phyloP scores from a whole-genome alignment of 2,888 invertebrate genomes.

The Thumatha senex region DNA sequence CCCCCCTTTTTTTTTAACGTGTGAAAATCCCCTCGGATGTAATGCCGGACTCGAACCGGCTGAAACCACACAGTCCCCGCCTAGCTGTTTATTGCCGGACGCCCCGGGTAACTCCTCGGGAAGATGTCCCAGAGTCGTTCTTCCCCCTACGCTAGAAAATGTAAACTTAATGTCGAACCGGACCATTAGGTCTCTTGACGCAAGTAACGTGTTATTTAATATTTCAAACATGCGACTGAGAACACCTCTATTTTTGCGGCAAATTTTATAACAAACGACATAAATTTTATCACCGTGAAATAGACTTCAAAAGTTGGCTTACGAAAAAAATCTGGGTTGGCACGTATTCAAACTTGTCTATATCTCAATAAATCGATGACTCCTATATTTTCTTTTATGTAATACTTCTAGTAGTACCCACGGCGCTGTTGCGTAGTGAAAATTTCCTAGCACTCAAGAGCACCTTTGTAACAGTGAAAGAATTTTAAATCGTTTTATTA shows the following conservation, averaged over 20 bases:
- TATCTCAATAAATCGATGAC: slow-evolving; percentile 42
- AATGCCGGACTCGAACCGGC: no score
- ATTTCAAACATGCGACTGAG: slow-evolving; percentile 40
- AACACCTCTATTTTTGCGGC: slow-evolving; percentile 54
- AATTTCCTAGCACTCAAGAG: no score
- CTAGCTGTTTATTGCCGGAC: no score
- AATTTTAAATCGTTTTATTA: no score
- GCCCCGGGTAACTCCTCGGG: no score
- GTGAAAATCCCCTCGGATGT: no score
- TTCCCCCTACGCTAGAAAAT: slow-evolving; percentile 2
- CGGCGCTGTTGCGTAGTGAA: no score
- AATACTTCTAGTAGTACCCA: no score
- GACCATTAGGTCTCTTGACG: slow-evolving; percentile 21
- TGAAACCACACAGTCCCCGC: no score
- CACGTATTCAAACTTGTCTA: slow-evolving; percentile 65
- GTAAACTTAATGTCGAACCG: slow-evolving; percentile 18
- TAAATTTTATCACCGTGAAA: slow-evolving; percentile 66
- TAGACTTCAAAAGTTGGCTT: slow-evolving; percentile 57
- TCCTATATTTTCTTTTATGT: slow-evolving; percentile 11
- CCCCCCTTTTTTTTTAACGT: no score
- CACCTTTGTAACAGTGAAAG: no score
- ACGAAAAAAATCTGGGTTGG: slow-evolving; percentile 58
- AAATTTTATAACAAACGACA: slow-evolving; percentile 52
- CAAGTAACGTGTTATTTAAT: slow-evolving; percentile 31
- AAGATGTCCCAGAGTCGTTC: no score